phyloP scores from a whole-genome alignment of 2,888 invertebrate genomes.

The Tinea trinotella region DNA sequence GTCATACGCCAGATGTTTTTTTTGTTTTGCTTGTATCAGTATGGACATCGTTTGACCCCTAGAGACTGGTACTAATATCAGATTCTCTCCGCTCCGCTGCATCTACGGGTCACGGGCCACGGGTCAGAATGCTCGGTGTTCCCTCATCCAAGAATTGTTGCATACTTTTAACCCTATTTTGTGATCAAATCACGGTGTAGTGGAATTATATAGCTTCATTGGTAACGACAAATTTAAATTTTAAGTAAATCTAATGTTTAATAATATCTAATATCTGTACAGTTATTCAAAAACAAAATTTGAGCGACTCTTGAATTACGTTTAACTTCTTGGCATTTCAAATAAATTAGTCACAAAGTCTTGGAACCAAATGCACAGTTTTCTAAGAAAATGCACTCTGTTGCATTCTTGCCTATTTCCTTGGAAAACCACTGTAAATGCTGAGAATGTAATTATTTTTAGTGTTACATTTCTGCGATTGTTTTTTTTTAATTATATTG shows the following conservation, averaged over 20 bases:
- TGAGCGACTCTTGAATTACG: not conserved
- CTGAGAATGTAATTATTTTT: not conserved
- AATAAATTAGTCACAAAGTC: conserved; percentile 1
- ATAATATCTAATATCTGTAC: too few relatives aligned
- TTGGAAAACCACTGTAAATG: not conserved
- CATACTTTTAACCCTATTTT: conserved; percentile 9
- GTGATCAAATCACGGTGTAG: not conserved
- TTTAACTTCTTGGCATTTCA: not conserved
- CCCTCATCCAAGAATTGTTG: conserved; percentile 8
- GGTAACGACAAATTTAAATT: not conserved
- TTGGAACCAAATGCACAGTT: not conserved
- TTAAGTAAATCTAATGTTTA: too few relatives aligned
- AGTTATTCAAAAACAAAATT: not conserved
- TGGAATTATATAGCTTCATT: not conserved
- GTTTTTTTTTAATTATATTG: too few relatives aligned
- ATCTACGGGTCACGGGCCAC: conserved; percentile 8
- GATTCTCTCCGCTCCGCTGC: conserved; percentile 47
- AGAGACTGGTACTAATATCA: conserved; percentile 36
- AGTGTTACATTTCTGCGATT: too few relatives aligned
- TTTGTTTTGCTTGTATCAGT: not conserved
- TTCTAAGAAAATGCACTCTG: not conserved
- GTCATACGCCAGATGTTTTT: not conserved
- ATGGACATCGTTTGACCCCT: conserved; percentile 20
- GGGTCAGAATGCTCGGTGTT: not conserved
- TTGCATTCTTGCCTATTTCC: not conserved